These are phyloP conservation scores for Brachionus rubens DNA, from an alignment of 1,140 invertebrate genomes.

Conservation along the genomic window DNA sequence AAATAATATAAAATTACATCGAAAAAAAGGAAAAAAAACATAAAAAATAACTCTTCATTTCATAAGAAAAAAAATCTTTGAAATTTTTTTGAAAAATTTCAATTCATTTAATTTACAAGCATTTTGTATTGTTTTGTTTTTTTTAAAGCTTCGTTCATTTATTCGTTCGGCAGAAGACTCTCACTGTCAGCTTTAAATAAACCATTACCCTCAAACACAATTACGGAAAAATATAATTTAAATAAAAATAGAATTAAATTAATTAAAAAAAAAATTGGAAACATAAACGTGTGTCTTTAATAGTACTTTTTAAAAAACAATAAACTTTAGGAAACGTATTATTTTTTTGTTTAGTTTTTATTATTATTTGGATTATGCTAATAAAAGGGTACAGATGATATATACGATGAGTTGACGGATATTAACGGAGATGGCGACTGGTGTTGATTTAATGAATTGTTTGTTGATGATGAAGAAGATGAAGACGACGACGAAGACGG, in stretches of 20 bases:
- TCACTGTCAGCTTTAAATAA: too few species aligned
- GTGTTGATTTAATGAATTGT: not conserved
- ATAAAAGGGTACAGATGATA: constrained; percentile 33
- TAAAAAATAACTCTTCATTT: too few species aligned
- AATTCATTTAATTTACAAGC: too few species aligned
- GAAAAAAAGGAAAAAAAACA: too few species aligned
- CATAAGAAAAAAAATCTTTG: too few species aligned
- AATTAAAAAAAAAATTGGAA: not conserved
- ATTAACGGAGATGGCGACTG: constrained; percentile 22
- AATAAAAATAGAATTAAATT: constrained; percentile 11
- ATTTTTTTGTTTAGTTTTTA: too few species aligned
- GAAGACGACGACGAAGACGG: constrained; percentile 5
- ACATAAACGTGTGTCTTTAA: not conserved
- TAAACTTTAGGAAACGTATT: not conserved
- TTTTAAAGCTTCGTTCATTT: too few species aligned
- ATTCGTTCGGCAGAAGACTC: too few species aligned
- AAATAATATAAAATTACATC: too few species aligned
- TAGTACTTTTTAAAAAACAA: not conserved
- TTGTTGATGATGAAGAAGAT: not conserved
- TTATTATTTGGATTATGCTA: not conserved
- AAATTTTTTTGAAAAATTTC: too few species aligned
- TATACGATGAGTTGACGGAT: constrained; percentile 21
- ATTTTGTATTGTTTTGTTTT: too few species aligned
- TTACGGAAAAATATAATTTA: not conserved
- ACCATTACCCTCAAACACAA: too few species aligned